phyloP scores from a whole-genome alignment of 2,113 vertebrate species.

The Spilogale gracilis region DNA sequence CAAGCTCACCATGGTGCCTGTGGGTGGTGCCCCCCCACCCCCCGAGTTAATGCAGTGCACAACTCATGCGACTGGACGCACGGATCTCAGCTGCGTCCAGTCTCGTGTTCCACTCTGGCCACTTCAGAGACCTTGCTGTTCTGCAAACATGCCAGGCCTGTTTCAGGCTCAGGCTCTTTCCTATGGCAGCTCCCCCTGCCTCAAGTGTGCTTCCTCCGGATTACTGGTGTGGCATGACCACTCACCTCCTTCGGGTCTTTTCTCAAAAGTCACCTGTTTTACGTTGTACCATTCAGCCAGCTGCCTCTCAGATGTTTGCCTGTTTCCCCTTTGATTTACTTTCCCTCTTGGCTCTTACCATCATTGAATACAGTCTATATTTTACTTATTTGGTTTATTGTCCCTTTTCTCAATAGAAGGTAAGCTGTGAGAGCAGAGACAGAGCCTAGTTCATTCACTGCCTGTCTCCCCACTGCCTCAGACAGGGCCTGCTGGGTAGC shows the following conservation, averaged over 20 bases:
- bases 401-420: neutral
- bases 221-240: neutral
- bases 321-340: neutral
- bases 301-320: neutral
- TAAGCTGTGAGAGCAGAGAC: neutral
- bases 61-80: rapidly evolving
- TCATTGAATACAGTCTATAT: neutral
- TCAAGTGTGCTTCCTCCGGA: neutral
- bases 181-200: neutral
- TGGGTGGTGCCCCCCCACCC: neutral
- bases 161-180: neutral
- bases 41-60: neutral
- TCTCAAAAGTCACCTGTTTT: neutral
- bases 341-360: neutral
- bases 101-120: neutral
- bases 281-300: neutral
- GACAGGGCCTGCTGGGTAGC: neutral
- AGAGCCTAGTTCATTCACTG: neutral
- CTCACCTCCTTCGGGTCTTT: neutral
- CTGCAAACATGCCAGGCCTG: neutral
- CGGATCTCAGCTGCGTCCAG: neutral
- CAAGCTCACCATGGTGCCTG: rapidly evolving
- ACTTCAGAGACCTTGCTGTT: neutral
- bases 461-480: neutral
- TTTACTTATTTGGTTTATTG: neutral